These are phyloP conservation scores for Seriola rivoliana DNA, from an alignment of 2,113 vertebrate species.

Conservation along the genomic window DNA sequence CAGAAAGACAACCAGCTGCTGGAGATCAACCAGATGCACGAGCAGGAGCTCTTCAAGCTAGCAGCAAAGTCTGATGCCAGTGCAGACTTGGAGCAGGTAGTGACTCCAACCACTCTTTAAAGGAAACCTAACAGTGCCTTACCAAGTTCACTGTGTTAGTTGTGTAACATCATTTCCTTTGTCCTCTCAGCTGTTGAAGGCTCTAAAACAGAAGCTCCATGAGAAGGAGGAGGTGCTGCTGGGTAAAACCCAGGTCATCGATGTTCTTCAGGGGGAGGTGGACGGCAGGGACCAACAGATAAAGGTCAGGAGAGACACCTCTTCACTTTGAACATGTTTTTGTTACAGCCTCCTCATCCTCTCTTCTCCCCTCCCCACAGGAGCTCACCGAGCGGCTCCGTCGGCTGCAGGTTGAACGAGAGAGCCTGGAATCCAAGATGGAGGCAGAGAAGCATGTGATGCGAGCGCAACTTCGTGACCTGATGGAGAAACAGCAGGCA, in stretches of 20 bases:
- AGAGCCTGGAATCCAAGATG: constrained; percentile 90
- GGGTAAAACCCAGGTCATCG: constrained; percentile 91
- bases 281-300: constrained; percentile 88
- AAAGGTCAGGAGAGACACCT: constrained; percentile 65
- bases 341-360: not conserved
- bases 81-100: constrained; percentile 91
- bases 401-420: constrained; percentile 87
- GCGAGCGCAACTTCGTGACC: constrained; percentile 90
- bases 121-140: no score
- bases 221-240: constrained; percentile 93
- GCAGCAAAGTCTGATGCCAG: constrained; percentile 92
- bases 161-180: not conserved
- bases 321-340: not conserved
- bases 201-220: constrained; percentile 92
- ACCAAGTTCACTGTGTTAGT: not conserved
- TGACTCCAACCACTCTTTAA: not conserved
- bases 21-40: constrained; percentile 87
- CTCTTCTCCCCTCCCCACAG: constrained; percentile 63
- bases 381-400: constrained; percentile 86
- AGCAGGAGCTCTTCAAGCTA: constrained; percentile 91
- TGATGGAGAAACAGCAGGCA: constrained; percentile 90
- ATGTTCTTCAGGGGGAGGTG: constrained; percentile 91
- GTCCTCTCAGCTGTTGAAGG: constrained; percentile 85
- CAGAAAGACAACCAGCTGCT: constrained; percentile 88
- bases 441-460: constrained; percentile 94